Evolutionary conservation across 2,113 vertebrate genomes (phyloP), one percentile per base, ranked within the genome.

Genomic region (Penelope pileata): DNA sequence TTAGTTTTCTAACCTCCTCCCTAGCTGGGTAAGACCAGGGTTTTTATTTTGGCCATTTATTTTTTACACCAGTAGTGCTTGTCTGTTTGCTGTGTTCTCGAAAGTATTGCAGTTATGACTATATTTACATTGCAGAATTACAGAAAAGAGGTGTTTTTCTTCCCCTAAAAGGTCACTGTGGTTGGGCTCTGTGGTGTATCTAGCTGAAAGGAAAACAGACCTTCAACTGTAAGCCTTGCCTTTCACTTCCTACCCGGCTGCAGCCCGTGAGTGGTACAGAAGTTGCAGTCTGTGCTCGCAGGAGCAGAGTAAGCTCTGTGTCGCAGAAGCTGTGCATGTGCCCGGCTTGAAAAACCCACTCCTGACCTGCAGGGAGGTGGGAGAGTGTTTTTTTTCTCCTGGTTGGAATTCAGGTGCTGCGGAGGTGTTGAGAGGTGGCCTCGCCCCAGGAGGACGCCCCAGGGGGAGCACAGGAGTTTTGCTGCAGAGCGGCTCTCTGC

Each of bases 51-150:
- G 92, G 73, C 86, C 94, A 27, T 96, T 94, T 88, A 54, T 93
- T 91, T 81, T 91, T 93, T 82, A 81, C 83, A n/a, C 92, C 94
- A 91, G 45, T 88, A 93, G 80, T 94, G 64, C 93, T 90, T 95
- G 95, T 97, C 93, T 97, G 76, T 96, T 97, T 96, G 90, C 93
- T 96, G 58, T 95, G 86, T 96, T 96, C 93, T 96, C 92, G 1
- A 91, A 90, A 96, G 95, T 96, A 79, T 96, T 95, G 88, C 96
- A 90, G 94, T 96, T 96, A 95, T 96, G 91, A 93, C 93, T 96
- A 91, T 96, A 94, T 96, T 96, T 97, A 96, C 91, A 93, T 96
- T 96, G 93, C 94, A 96, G 95, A 96, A 94, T 95, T 96, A 96
- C 93, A 95, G 95, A 96, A 96, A 96, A 96, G 94, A 97, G 93